Evolutionary conservation across 2,888 invertebrate genomes (phyloP), one percentile per base, ranked within the genome.

Genomic region (Coleophora deauratella): DNA sequence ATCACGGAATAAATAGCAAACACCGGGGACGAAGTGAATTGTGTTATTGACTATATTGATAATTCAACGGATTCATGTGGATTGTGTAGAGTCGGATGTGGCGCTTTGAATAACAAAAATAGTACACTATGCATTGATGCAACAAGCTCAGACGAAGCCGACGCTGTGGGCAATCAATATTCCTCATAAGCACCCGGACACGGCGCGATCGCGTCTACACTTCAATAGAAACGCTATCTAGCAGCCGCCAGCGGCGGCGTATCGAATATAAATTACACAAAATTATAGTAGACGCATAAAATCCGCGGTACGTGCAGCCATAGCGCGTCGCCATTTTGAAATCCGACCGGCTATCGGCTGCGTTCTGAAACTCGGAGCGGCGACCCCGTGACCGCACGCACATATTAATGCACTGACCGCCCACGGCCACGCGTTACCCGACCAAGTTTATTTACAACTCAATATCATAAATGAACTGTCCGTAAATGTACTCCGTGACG

Each of bases 191-290:
- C 64, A 69, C 73, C 74, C 77, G 77, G 76, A 75, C 75, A 69
- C 61, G 58, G 59, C 60, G 59, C 66, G 64, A 59, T 63, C 66
- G 62, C 58, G 55, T 58, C 67, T 56, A 65, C 66, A 77, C 77
- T 72, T 77, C 78, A 76, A 79, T 77, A 72, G 75, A 63, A 69
- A 68, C 69, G 67, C 68, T 72, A 76, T 74, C 72, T 70, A 74
- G 57, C 57, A 61, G 67, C 75, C 21, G 21, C 21, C 21, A 52
- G 62, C 72, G 74, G 64, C 48, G 53, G 62, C 70, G 78, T 66
- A 76, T 72, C 73, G 84, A 80, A 84, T 84, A 80, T 81, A 80
- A 81, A 84, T 78, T 78, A 78, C 71, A 73, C 71, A 42, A 45
- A 70, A 71, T 72, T 70, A 71, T 72, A 69, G 69, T 62, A 70